phyloP scores from a whole-genome alignment of 2,113 vertebrate species.

The Proterorhinus semilunaris region DNA sequence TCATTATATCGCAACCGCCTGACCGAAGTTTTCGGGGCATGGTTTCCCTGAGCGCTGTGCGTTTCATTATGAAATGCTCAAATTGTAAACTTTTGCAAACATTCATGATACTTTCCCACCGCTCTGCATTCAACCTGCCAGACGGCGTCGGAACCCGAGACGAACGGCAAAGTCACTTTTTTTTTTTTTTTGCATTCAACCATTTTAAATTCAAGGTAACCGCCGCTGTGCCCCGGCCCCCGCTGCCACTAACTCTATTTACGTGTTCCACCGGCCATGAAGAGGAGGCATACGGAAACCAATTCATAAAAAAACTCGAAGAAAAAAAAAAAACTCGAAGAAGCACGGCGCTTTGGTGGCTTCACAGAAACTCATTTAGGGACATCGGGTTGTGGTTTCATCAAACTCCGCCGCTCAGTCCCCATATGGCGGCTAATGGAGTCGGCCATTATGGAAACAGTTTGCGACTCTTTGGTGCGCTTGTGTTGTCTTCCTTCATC shows the following conservation, averaged over 20 bases:
- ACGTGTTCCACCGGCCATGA: constrained; percentile 23
- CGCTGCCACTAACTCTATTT: constrained; percentile 18
- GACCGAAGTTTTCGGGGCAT: too few species aligned
- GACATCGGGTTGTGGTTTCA: constrained; percentile 14
- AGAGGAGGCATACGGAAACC: constrained; percentile 7
- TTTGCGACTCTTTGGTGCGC: constrained; percentile 8
- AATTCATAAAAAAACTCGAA: neutral
- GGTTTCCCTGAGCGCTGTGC: neutral
- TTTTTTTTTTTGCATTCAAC: constrained; percentile 1
- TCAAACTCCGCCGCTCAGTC: constrained; percentile 15
- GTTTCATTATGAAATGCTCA: neutral
- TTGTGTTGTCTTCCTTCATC: constrained; percentile 2
- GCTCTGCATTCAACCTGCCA: neutral
- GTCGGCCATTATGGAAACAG: constrained; percentile 21
- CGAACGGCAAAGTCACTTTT: constrained; percentile 2
- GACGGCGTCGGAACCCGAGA: neutral
- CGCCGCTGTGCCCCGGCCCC: neutral
- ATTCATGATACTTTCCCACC: neutral
- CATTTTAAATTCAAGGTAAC: constrained; percentile 30
- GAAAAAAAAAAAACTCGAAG: neutral
- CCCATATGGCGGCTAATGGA: constrained; percentile 17
- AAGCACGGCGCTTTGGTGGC: constrained; percentile 8
- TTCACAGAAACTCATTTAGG: constrained; percentile 12
- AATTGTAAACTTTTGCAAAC: neutral
- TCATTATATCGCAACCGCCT: too few species aligned